Conservation (phyloP, 1,140 invertebrate species). For the Drosophila mojavensis region DNA sequence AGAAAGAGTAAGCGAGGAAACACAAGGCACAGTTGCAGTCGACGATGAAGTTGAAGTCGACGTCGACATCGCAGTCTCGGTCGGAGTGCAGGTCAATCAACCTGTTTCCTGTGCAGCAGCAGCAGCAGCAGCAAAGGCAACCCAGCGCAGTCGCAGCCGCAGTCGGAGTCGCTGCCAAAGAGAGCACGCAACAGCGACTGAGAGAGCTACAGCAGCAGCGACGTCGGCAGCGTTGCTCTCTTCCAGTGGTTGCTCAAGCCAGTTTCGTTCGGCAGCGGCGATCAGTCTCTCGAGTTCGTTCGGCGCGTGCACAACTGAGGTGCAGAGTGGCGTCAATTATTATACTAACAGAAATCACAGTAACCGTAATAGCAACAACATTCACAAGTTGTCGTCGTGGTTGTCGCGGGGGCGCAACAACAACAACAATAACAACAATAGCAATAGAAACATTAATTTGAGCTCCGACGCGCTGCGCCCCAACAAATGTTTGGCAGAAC, state of each 20-base stretch:
- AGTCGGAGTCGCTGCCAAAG: slow-evolving; percentile 13
- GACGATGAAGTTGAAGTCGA: slow-evolving; percentile 18
- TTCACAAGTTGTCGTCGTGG: slow-evolving; percentile 31
- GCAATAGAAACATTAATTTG: slow-evolving; percentile 9
- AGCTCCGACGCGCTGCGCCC: slow-evolving; percentile 57
- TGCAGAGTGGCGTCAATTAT: slow-evolving; percentile 14
- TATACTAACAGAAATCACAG: slow-evolving; percentile 8
- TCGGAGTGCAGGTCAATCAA: slow-evolving; percentile 77
- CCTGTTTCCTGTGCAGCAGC: slow-evolving; percentile 73
- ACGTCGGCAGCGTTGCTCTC: slow-evolving; percentile 5
- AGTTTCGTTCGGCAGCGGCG: slow-evolving; percentile 50
- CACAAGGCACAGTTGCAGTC: slow-evolving; percentile 27
- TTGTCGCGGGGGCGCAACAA: slow-evolving; percentile 39
- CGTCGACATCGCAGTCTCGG: slow-evolving; percentile 31
- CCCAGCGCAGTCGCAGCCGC: slow-evolving; percentile 15
- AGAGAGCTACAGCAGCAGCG: slow-evolving; percentile 21
- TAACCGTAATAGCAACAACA: background rate
- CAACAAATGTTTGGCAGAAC: slow-evolving; percentile 83
- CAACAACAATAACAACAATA: slow-evolving; percentile 10
- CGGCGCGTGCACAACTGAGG: slow-evolving; percentile 52
- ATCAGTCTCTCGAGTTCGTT: slow-evolving; percentile 76
- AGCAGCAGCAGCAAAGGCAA: slow-evolving; percentile 7
- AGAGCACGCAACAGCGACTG: slow-evolving; percentile 19
- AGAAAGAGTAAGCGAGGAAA: slow-evolving; percentile 47
- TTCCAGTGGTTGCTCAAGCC: slow-evolving; percentile 10